Conservation (phyloP, 92 coral and sea anemone genomes). For the Isaurus tuberculatus region DNA sequence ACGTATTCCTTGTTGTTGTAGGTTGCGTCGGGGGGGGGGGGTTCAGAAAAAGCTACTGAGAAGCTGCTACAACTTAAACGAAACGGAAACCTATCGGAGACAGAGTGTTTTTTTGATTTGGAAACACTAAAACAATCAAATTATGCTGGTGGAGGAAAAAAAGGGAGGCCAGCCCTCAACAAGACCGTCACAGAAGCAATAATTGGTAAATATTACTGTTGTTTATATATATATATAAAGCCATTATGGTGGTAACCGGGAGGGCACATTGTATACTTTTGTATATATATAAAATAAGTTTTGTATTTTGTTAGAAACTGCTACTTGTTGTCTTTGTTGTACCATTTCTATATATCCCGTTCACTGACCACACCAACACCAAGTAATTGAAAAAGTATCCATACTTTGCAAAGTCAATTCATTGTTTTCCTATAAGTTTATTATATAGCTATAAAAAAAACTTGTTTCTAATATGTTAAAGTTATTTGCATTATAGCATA, state of each 20-base stretch:
- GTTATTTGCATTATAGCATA: background rate
- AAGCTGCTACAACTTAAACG: no score
- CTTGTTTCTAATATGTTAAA: background rate
- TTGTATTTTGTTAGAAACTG: background rate
- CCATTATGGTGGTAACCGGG: no score
- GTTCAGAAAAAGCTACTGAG: no score
- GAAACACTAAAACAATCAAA: background rate
- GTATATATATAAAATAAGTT: no score
- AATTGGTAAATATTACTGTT: no score
- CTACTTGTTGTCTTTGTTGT: background rate
- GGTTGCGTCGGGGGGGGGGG: no score
- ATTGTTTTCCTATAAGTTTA: background rate
- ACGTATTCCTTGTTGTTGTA: no score
- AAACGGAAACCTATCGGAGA: background rate
- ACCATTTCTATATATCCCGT: background rate
- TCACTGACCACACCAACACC: background rate
- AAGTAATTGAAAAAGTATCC: background rate
- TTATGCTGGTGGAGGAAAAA: conserved; percentile 2
- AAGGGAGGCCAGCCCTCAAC: background rate
- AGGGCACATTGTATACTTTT: no score
- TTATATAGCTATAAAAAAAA: background rate
- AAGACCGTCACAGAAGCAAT: no score
- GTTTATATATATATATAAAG: no score
- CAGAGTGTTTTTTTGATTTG: background rate
- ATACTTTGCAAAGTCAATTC: conserved; percentile 1